phyloP scores from a whole-genome alignment of 2,113 vertebrate genomes.

The Oreotrochilus melanogaster region DNA sequence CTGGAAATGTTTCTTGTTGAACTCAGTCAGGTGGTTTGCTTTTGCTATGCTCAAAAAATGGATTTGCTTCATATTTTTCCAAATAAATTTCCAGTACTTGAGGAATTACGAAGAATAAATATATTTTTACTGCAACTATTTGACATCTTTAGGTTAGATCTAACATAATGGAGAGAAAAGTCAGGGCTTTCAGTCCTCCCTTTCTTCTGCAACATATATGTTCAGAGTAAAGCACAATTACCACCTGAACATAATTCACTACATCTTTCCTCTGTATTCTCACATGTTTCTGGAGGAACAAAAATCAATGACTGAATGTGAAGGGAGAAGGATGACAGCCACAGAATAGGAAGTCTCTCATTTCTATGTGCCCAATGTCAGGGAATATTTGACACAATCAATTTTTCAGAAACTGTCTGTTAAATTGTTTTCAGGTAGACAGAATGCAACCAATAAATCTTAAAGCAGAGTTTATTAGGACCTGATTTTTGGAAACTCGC shows the following conservation, averaged over 20 bases:
- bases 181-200: neutral
- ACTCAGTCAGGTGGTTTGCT: neutral
- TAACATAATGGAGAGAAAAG: neutral
- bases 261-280: neutral
- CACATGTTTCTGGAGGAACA: neutral
- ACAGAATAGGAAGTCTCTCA: neutral
- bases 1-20: neutral
- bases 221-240: neutral
- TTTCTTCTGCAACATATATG: neutral
- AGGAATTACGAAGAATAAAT: neutral
- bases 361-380: neutral
- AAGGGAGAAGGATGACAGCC: neutral
- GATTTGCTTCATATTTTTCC: neutral
- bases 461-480: neutral
- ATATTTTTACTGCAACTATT: neutral
- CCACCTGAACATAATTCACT: neutral
- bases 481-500: neutral
- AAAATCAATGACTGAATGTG: neutral
- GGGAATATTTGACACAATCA: neutral
- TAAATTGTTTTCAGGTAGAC: constrained; percentile 10
- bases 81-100: neutral
- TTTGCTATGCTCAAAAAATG: neutral
- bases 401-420: neutral
- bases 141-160: neutral
- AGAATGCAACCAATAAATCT: constrained; percentile 13